Percentiles rank a stretch among this genome's conserved stretches.
Evolutionary conservation across 2,888 invertebrate genomes (phyloP).

Genomic region (Mimumesa dahlbomi): DNA sequence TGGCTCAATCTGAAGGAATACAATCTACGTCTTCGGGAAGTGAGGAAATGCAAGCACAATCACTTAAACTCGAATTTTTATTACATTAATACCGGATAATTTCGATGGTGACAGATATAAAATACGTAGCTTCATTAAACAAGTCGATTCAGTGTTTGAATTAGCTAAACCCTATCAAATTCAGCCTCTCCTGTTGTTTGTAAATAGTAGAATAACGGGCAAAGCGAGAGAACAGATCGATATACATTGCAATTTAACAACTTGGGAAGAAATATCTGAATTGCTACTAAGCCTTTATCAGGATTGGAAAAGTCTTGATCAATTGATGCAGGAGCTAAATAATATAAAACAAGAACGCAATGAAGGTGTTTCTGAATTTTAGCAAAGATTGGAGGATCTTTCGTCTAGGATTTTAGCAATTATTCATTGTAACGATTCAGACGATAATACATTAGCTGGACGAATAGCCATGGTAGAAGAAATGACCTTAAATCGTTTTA

Average conservation of each 20-base stretch:
- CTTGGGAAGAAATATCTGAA: neutral
- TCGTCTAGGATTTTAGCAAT: neutral
- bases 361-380: neutral
- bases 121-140: too few relatives aligned
- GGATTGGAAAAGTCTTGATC: neutral
- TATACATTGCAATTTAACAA: too few relatives aligned
- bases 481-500: too few relatives aligned
- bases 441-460: too few relatives aligned
- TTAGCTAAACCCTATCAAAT: neutral
- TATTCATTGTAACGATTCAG: neutral
- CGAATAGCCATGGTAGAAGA: too few relatives aligned
- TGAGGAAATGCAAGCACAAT: neutral
- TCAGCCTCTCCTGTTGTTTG: neutral
- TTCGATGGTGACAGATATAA: neutral
- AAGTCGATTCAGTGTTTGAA: neutral
- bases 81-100: too few relatives aligned
- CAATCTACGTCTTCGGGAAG: too few relatives aligned
- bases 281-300: neutral
- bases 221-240: neutral
- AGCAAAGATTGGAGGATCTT: neutral
- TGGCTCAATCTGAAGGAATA: too few relatives aligned
- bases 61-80: constrained; percentile 3
- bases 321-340: neutral
- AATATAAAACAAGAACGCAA: neutral
- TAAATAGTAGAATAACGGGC: neutral